Conservation (phyloP, 2,797 vertebrate genomes). For the Anguilla marmorata region DNA sequence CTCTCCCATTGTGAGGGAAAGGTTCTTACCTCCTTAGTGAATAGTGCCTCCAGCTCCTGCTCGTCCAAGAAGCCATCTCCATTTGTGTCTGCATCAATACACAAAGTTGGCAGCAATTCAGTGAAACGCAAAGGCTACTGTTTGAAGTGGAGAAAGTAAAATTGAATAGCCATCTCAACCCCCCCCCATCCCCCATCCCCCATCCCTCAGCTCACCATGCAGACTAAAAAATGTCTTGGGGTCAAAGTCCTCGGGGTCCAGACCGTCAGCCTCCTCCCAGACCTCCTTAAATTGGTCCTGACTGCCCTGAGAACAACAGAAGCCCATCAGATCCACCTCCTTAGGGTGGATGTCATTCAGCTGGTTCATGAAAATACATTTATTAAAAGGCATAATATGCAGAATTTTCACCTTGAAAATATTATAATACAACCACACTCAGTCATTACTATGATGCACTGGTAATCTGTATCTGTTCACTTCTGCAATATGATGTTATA, state of each 20-base stretch:
- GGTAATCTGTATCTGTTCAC: too few relatives aligned
- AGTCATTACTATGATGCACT: too few relatives aligned
- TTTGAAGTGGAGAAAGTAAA: neutral
- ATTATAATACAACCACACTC: too few relatives aligned
- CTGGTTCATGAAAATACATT: neutral
- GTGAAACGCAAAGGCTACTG: neutral
- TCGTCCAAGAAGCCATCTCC: slow-evolving; percentile 96
- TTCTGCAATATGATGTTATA: neutral
- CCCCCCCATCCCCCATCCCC: neutral
- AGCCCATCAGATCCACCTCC: neutral
- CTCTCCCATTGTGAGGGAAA: neutral
- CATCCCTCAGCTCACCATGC: slow-evolving; percentile 77
- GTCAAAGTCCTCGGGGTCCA: slow-evolving; percentile 96
- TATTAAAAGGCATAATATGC: too few relatives aligned
- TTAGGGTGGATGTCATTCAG: neutral
- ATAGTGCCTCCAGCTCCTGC: slow-evolving; percentile 94
- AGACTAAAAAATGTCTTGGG: slow-evolving; percentile 98
- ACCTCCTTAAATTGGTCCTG: slow-evolving; percentile 97
- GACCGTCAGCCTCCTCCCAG: slow-evolving; percentile 94
- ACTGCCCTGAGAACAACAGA: slow-evolving; percentile 79
- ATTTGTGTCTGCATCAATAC: slow-evolving; percentile 80
- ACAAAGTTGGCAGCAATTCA: neutral
- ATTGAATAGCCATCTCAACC: neutral
- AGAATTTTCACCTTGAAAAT: neutral
- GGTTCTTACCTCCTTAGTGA: slow-evolving; percentile 90